Evolutionary conservation across 1,140 invertebrate genomes (phyloP).

Genomic region (Saccostrea cuccullata): DNA sequence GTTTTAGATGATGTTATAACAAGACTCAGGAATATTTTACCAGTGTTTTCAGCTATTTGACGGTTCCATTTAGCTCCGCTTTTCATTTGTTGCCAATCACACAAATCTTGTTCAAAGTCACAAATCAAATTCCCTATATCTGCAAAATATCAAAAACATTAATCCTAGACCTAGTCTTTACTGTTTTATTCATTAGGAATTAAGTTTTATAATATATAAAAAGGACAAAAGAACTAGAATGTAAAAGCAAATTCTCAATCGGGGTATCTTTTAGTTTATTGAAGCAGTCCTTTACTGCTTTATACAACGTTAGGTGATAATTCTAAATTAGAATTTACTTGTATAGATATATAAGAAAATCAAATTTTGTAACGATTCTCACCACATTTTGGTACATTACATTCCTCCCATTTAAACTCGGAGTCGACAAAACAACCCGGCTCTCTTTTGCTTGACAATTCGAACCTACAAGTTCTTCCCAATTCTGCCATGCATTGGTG

Average conservation of each 20-base stretch:
- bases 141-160: background rate
- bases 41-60: background rate
- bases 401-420: background rate
- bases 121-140: background rate
- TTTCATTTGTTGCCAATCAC: background rate
- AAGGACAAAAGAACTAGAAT: too few relatives aligned
- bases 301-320: background rate
- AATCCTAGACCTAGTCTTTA: background rate
- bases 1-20: background rate
- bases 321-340: background rate
- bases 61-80: background rate
- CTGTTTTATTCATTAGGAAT: background rate
- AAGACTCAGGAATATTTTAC: background rate
- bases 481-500: background rate
- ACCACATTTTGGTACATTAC: conserved; percentile 4
- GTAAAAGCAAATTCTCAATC: too few relatives aligned
- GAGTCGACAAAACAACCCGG: background rate
- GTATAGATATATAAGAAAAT: background rate
- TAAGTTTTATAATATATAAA: too few relatives aligned
- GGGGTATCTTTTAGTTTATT: too few relatives aligned
- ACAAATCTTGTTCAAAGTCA: background rate
- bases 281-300: too few relatives aligned
- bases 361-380: background rate
- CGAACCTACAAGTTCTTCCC: background rate
- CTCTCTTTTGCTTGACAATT: background rate